Conservation (phyloP, 2,797 vertebrate genomes). For the Lerista edwardsae region DNA sequence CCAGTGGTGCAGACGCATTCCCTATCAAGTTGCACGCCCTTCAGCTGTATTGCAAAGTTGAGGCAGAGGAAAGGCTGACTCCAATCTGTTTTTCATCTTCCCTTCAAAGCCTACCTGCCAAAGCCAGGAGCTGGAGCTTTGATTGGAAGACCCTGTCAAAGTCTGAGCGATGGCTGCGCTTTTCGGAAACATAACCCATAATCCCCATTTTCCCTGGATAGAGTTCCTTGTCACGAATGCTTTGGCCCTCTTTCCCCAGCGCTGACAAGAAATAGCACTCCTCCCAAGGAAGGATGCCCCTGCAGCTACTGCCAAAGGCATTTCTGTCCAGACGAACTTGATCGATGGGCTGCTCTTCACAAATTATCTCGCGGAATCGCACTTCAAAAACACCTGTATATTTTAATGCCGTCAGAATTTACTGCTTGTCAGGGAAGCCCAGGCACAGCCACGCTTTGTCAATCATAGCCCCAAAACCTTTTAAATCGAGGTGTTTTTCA, state of each 20-base stretch:
- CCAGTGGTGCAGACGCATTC: too few relatives aligned
- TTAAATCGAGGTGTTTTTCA: slow-evolving; percentile 68
- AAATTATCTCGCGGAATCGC: slow-evolving; percentile 69
- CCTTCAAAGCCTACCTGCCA: slow-evolving; percentile 39
- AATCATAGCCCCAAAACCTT: slow-evolving; percentile 65
- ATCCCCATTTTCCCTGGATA: slow-evolving; percentile 54
- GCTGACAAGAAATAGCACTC: slow-evolving; percentile 43
- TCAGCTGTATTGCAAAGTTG: slow-evolving; percentile 50
- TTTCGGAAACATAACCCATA: slow-evolving; percentile 68
- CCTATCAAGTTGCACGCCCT: not conserved
- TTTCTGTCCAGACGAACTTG: slow-evolving; percentile 59
- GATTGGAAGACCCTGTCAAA: slow-evolving; percentile 67
- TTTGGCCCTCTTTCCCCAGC: slow-evolving; percentile 44
- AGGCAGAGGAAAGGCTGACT: slow-evolving; percentile 38
- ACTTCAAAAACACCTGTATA: slow-evolving; percentile 68
- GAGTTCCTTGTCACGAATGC: slow-evolving; percentile 63
- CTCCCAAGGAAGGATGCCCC: slow-evolving; percentile 53
- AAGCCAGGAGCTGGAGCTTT: slow-evolving; percentile 57
- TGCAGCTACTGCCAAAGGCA: slow-evolving; percentile 32
- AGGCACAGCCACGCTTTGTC: slow-evolving; percentile 57
- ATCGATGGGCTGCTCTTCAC: slow-evolving; percentile 60
- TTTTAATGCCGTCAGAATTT: slow-evolving; percentile 64
- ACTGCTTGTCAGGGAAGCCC: slow-evolving; percentile 63
- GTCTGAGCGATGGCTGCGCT: slow-evolving; percentile 65
- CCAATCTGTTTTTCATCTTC: slow-evolving; percentile 35